Conservation (phyloP, 2,113 vertebrate species). For the Diglossa brunneiventris region DNA sequence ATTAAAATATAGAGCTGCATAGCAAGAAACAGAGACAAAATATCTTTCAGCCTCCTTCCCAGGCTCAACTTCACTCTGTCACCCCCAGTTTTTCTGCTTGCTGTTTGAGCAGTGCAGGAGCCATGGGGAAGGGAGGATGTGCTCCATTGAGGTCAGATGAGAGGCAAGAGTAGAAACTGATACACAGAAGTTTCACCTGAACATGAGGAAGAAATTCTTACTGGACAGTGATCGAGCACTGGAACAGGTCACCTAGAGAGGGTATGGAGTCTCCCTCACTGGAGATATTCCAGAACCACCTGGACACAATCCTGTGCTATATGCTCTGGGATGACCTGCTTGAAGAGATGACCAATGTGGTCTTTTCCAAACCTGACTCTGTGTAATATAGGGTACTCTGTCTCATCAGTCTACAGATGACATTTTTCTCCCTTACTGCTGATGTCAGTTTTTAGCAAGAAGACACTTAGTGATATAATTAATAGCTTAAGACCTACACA, state of each 20-base stretch:
- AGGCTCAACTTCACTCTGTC: neutral
- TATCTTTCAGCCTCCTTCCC: neutral
- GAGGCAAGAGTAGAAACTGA: neutral
- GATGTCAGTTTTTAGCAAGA: neutral
- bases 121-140: neutral
- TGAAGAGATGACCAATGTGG: neutral
- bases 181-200: neutral
- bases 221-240: accelerated
- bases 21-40: neutral
- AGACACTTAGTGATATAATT: neutral
- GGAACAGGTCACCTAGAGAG: neutral
- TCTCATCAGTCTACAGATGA: neutral
- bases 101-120: neutral
- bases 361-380: neutral
- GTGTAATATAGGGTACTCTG: neutral
- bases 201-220: neutral
- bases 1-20: neutral
- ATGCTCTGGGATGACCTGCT: neutral
- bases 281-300: neutral
- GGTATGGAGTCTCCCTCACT: neutral
- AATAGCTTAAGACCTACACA: neutral
- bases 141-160: no score
- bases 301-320: accelerated
- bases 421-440: neutral
- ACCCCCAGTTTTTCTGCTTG: neutral